These are phyloP conservation scores for Thunnus albacares DNA, from an alignment of 2,797 vertebrate genomes.

Conservation along the genomic window DNA sequence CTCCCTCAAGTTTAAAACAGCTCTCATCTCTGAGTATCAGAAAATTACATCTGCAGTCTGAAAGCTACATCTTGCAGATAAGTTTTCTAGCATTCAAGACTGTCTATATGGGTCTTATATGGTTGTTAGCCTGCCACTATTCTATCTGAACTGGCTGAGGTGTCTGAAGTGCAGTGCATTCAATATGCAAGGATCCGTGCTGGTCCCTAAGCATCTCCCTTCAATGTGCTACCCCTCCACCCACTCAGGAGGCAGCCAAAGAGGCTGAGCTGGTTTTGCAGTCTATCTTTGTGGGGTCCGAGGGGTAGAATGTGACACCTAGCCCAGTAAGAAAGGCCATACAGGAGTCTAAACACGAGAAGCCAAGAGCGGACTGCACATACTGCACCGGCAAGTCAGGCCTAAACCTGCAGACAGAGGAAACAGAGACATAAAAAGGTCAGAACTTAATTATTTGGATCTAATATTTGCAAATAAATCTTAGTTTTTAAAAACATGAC, in stretches of 20 bases:
- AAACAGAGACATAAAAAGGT: conserved; percentile 36
- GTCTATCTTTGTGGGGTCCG: conserved; percentile 92
- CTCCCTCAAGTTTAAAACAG: conserved; percentile 25
- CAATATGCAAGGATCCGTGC: conserved; percentile 45
- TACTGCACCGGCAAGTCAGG: conserved; percentile 89
- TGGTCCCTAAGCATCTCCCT: conserved; percentile 49
- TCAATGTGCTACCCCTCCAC: conserved; percentile 4
- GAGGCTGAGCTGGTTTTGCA: conserved; percentile 92
- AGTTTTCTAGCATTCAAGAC: conserved; percentile 4
- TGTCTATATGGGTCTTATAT: conserved; percentile 31
- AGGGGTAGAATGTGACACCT: conserved; percentile 88
- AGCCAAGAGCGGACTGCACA: conserved; percentile 93
- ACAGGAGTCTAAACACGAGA: conserved; percentile 93
- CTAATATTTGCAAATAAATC: background rate
- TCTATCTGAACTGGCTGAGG: conserved; percentile 55
- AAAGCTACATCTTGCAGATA: conserved; percentile 27
- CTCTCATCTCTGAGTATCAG: conserved; percentile 12
- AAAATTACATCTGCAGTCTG: conserved; percentile 32
- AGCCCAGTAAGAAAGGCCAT: conserved; percentile 91
- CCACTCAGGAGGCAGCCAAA: conserved; percentile 88
- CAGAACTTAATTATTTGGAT: background rate
- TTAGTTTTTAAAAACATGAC: conserved; percentile 55
- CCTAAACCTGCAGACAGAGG: conserved; percentile 85
- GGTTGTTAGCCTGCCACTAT: conserved; percentile 30
- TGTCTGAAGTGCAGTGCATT: conserved; percentile 72